Evolutionary conservation across 2,888 invertebrate species (phyloP).

Genomic region (Apotomis capreana): DNA sequence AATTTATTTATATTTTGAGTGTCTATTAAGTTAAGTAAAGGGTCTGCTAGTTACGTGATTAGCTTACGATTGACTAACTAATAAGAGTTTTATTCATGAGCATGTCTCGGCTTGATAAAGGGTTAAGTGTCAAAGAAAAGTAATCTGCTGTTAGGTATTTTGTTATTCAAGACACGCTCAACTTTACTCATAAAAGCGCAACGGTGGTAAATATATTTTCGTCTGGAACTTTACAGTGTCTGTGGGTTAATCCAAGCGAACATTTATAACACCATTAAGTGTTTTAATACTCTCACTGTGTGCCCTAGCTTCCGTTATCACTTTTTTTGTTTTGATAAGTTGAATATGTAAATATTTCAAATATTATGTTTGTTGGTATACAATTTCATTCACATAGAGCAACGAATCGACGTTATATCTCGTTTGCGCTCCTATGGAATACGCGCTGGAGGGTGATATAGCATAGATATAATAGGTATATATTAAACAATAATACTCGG

Average conservation of each 20-base stretch:
- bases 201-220: not conserved
- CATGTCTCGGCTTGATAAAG: conserved; percentile 27
- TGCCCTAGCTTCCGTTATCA: no score
- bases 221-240: not conserved
- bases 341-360: no score
- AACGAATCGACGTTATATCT: no score
- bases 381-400: no score
- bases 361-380: no score
- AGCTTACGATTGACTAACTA: conserved; percentile 35
- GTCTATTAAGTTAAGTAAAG: conserved; percentile 30
- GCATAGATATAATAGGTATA: no score
- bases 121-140: conserved; percentile 25
- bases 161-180: conserved; percentile 8
- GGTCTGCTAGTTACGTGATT: conserved; percentile 43
- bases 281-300: no score
- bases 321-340: no score
- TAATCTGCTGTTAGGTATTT: conserved; percentile 18
- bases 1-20: conserved; percentile 39
- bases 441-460: no score
- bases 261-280: no score
- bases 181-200: conserved; percentile 6
- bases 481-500: no score
- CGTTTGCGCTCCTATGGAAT: no score
- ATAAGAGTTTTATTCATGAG: conserved; percentile 31
- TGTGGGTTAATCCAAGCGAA: not conserved